Base-by-base conservation (phyloP, 2,888 invertebrate genomes). In the Tiphia femorata region DNA sequence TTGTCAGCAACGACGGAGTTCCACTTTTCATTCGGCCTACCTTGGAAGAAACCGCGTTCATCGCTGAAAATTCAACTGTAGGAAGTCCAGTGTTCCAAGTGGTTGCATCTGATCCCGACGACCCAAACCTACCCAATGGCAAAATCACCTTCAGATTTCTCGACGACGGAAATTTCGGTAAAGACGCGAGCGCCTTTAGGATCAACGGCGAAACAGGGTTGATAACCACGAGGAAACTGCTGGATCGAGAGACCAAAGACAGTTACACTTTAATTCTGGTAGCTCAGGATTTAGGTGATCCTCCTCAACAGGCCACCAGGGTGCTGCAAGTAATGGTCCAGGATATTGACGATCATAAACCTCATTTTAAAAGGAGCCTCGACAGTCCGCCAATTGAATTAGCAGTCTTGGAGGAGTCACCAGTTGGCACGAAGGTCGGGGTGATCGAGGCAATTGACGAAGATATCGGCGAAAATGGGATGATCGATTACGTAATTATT, bases 291-390 rank as follows among this genome's bases (percentile, higher is more conserved):
- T 87, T 89, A 56, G 95, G 95, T 0, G 87, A 88, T 40, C 93
- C 94, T 0, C 89, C 91, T 8, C 93, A 93, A 70, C 91, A 91
- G 61, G 88, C 89, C 0, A 91, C 92, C 0, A 85, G 92, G 46
- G 88, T 92, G 0, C 85, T 93, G 0, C 88, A 88, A 42, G 89
- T 94, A 0, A 84, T 86, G 44, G 86, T 93, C 0, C 85, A 88
- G 2, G 94, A 94, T 70, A 88, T 92, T 8, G 94, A 94, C 74
- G 94, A 94, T 75, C 92, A 94, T 73, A 88, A 89, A 62, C 93
- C 94, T 0, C 86, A 88, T 55, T 93, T 94, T 68, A 86, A 85
- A 6, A 84, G 93, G 57, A 89, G 87, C 59, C 82, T 89, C 71
- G 92, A 92, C 79, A 86, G 86, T 77, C 65, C 75, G 2, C 92